Base-by-base conservation (phyloP, 2,113 vertebrate species). In the Hippocampus comes region DNA sequence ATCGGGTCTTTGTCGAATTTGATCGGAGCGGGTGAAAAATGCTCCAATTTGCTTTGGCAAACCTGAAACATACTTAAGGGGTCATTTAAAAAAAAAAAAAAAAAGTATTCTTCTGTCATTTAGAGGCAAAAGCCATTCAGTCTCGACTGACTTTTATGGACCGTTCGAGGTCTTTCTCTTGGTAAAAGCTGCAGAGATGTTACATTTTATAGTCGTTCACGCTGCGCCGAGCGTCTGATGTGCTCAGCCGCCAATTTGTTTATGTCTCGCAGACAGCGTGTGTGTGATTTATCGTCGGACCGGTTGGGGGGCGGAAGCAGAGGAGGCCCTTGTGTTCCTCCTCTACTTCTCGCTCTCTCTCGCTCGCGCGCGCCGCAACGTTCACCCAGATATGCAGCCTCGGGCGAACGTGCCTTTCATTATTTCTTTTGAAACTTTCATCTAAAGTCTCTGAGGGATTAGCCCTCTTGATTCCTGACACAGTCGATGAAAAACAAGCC, bases 371-470 rank as follows among this genome's bases (percentile, higher is more conserved):
- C 78, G 82, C 90, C 87, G 81, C 51, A 15, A 89, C 84, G 88
- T 87, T 91, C 91, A 89, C 91, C 90, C 91, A 63, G 87, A 90
- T 90, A 86, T 89, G 86, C 87, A 90, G 91, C 93, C 92, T 89
- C 83, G 82, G 91, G 92, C 92, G 53, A 79, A 78, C 86, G 66
- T 80, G 88, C 87, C 91, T 93, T 93, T 93, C 91, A 93, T 93
- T 92, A 90, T 92, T 92, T 92, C 90, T 92, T 92, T 92, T 91
- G 90, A 92, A 93, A 92, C 90, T 93, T 93, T 92, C 90, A 91
- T 91, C 90, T 91, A 86, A 90, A 91, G 88, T 91, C 92, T 91
- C 91, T 77, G 86, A 90, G 90, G 93, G 90, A 92, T 93, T 92
- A 93, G 90, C 89, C 86, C 89, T 93, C 92, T 92, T 93, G 91